phyloP scores from a whole-genome alignment of 1,140 invertebrate genomes.

The Zaprionus inermis region DNA sequence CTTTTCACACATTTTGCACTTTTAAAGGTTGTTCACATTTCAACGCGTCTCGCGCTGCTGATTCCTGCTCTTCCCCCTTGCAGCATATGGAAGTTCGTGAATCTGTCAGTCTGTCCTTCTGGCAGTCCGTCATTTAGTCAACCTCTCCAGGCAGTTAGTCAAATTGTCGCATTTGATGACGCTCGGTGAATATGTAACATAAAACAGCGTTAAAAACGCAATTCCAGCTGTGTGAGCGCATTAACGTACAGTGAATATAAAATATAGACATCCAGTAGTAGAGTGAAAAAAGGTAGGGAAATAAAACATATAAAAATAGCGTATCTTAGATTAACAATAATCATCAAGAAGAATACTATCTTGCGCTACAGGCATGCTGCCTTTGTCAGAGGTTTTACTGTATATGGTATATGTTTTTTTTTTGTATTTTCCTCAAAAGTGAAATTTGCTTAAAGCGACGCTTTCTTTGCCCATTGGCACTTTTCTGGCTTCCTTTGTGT shows the following conservation, averaged over 20 bases:
- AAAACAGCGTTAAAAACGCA: conserved; percentile 33
- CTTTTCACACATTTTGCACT: conserved; percentile 22
- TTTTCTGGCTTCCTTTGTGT: conserved; percentile 50
- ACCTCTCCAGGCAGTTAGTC: conserved; percentile 22
- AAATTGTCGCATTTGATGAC: conserved; percentile 67
- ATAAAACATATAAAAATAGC: no score
- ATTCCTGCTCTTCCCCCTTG: conserved; percentile 21
- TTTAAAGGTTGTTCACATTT: conserved; percentile 69
- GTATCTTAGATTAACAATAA: background rate
- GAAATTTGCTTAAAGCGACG: conserved; percentile 57
- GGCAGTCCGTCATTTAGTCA: conserved; percentile 18
- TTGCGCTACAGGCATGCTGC: background rate
- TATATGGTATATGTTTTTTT: conserved; percentile 1
- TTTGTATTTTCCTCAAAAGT: conserved; percentile 68
- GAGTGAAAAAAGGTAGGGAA: no score
- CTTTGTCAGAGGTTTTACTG: background rate
- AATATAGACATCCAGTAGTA: background rate
- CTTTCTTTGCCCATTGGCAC: conserved; percentile 63
- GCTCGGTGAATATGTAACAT: conserved; percentile 38
- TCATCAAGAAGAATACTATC: background rate
- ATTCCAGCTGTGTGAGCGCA: conserved; percentile 13
- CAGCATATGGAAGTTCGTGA: conserved; percentile 23
- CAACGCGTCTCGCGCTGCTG: conserved; percentile 50
- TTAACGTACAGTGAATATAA: conserved; percentile 15
- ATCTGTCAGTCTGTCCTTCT: conserved; percentile 6